Base-by-base conservation (phyloP, 1,140 invertebrate genomes). In the Cotesia typhae region DNA sequence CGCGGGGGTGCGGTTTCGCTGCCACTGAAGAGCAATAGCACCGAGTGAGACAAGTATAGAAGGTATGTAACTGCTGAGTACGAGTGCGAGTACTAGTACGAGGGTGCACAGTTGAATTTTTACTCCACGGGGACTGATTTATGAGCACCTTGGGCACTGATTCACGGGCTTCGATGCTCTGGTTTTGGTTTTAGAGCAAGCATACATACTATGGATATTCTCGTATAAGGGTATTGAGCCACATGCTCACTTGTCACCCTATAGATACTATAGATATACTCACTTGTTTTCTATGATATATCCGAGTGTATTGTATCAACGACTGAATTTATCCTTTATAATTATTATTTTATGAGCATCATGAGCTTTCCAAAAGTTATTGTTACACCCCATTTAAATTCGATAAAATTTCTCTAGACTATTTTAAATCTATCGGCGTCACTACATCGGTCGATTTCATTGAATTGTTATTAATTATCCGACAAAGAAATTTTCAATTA, bases 61-160 rank as follows among this genome's bases (percentile, higher is more conserved):
- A 4, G 10, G 52, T 37, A 64, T 38, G 35, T 37, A 36, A 36
- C 36, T 61, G 14, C 36, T 36, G 6, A 61, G 20, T 9, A 10
- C 7, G 9, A 35, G 51, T 67, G 57, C 20, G 55, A 9, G 64
- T 6, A 28, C 36, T 2, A 14, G 14, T 37, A 9, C 6, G 57
- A 61, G 65, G 52, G 37, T 17, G 55, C 17, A 35, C n/a, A 51
- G 28, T 67, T 12, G 38, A 67, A 51, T 51, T 72, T 71, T 61
- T 70, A 72, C 75, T 81, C 81, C 78, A 74, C 78, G 77, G 81
- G 80, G 80, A 83, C 81, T 85, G 84, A 87, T 87, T 87, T 87
- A 87, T 82, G 82, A 82, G 76, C 85, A 84, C 84, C 85, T 87
- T 87, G 85, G 85, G 85, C 84, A 86, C 85, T 85, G 85, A 87